Base-by-base conservation (phyloP, 2,113 vertebrate species). In the Oncorhynchus mykiss region DNA sequence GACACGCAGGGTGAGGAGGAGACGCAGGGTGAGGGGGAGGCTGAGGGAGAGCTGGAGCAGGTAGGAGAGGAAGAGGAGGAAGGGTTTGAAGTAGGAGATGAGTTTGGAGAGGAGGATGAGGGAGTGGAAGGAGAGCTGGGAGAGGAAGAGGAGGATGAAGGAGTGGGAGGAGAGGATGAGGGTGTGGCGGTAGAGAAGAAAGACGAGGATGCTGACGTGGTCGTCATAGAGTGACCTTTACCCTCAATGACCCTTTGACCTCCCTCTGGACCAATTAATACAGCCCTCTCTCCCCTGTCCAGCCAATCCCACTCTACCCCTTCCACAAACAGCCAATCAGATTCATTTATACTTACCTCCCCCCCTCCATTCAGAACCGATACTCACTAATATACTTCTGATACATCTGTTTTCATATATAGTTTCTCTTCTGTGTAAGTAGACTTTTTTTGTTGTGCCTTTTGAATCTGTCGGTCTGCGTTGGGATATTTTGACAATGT, bases 71-170 rank as follows among this genome's bases (percentile, higher is more conserved):
- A 71, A 8, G 71, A 71, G 1, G 81, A 27, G 0, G 12, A 29
- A 13, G 70, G 27, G 49, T 25, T 57, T 11, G 51, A 29, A 7
- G 18, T 39, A 16, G 14, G 25, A 8, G 70, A 16, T 20, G 60
- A 2, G 75, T 12, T 88, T 24, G 79, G 48, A 0, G 90, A 89
- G 27, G 90, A 84, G 60, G 89, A 72, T 16, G 76, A 45, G 7
- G 81, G 65, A 0, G 87, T 78, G 5, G 74, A 79, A 12, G 75
- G 70, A 14, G 70, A 16, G 75, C 80, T 14, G 18, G 72, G 68
- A 2, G 74, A 74, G 4, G 84, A 68, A 3, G 75, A 25, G 11
- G 78, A 9, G 0, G 74, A 72, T 2, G 77, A 85, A 29, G 83
- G 69, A 24, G 57, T 27, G 18, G 69, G 65, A 24, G 18, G 77